Conservation (phyloP, 2,113 vertebrate species). For the Rhea pennata region DNA sequence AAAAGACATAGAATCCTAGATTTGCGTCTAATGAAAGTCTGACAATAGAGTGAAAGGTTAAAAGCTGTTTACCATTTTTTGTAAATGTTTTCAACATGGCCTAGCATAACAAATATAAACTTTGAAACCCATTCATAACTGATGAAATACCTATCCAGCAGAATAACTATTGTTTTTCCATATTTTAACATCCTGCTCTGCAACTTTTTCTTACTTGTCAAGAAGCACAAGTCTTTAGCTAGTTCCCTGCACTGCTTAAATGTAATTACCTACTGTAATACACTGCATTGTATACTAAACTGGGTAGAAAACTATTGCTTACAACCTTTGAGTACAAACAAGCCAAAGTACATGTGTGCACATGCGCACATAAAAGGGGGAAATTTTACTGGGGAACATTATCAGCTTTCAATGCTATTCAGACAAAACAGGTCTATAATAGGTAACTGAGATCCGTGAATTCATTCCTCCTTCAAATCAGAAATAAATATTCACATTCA, state of each 20-base stretch:
- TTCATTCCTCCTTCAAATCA: not conserved
- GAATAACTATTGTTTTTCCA: not conserved
- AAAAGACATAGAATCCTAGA: not conserved
- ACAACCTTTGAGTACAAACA: not conserved
- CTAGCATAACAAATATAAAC: not conserved
- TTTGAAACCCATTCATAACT: not conserved
- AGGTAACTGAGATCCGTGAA: not conserved
- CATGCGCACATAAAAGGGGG: fast-evolving
- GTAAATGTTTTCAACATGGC: not conserved
- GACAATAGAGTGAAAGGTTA: not conserved
- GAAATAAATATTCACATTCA: not conserved
- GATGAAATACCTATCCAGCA: not conserved
- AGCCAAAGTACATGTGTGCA: not conserved
- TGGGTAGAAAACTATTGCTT: not conserved
- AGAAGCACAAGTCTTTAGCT: not conserved
- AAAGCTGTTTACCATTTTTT: not conserved
- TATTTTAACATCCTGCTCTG: not conserved
- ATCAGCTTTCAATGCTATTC: not conserved
- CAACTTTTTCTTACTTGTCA: not conserved
- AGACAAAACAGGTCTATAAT: not conserved
- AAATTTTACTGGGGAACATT: not conserved
- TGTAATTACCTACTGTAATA: not conserved
- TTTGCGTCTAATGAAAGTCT: not conserved
- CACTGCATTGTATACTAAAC: not conserved
- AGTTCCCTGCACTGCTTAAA: not conserved